A percentile compares a stretch with the other conserved stretches of the same genome.
Conservation (phyloP, 2,797 vertebrate species). For the Discoglossus pictus region DNA sequence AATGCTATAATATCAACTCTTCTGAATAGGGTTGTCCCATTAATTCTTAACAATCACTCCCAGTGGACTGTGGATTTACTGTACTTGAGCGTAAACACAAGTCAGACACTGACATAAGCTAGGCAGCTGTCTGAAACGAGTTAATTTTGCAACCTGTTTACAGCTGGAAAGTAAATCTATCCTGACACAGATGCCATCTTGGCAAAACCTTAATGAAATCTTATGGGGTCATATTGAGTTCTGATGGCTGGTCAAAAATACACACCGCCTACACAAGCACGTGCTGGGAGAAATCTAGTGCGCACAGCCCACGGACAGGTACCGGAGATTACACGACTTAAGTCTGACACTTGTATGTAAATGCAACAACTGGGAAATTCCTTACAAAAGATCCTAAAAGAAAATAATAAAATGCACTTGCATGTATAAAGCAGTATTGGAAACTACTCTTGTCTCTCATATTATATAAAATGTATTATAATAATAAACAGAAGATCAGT, state of each 20-base stretch:
- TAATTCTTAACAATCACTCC: slow-evolving; percentile 8
- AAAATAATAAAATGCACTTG: too few relatives aligned
- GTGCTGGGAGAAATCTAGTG: slow-evolving; percentile 23
- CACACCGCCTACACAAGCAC: slow-evolving; percentile 51
- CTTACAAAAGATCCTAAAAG: neutral
- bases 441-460: too few relatives aligned
- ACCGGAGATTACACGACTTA: neutral
- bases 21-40: slow-evolving; percentile 12
- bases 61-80: slow-evolving; percentile 55
- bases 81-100: slow-evolving; percentile 51
- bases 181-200: slow-evolving; percentile 74
- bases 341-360: neutral
- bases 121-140: slow-evolving; percentile 82
- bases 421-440: too few relatives aligned
- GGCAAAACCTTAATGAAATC: slow-evolving; percentile 81
- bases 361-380: neutral
- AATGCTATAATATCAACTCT: slow-evolving; percentile 4
- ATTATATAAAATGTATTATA: too few relatives aligned
- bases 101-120: slow-evolving; percentile 58
- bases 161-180: slow-evolving; percentile 76
- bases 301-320: slow-evolving; percentile 3
- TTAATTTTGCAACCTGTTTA: slow-evolving; percentile 85
- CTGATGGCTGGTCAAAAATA: slow-evolving; percentile 66
- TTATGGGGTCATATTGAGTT: slow-evolving; percentile 78
- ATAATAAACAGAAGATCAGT: too few relatives aligned